Conservation (phyloP, 2,797 vertebrate genomes). For the Pantherophis vulpinus region DNA sequence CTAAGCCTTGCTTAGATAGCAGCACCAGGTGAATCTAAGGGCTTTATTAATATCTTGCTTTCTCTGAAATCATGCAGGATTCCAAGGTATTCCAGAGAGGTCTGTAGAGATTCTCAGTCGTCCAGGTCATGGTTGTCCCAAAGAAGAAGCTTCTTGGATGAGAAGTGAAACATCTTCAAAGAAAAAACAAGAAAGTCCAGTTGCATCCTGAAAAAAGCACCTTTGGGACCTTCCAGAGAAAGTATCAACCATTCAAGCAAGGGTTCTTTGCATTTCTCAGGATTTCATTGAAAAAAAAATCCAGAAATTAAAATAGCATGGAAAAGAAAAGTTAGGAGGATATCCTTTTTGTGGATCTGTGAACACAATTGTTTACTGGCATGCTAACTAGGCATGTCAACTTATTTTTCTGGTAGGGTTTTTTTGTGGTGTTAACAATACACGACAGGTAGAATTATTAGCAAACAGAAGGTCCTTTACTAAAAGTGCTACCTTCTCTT, state of each 20-base stretch:
- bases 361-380: conserved; percentile 11
- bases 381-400: not conserved
- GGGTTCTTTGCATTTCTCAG: conserved; percentile 25
- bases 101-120: too few relatives aligned
- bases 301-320: conserved; percentile 5
- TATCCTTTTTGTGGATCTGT: not conserved
- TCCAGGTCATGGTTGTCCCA: too few relatives aligned
- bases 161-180: too few relatives aligned
- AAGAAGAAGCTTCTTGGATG: not conserved
- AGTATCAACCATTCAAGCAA: not conserved
- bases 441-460: not conserved
- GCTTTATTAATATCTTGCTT: conserved; percentile 49
- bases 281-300: not conserved
- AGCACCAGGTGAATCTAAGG: conserved; percentile 46
- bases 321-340: conserved; percentile 19
- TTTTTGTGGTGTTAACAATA: not conserved
- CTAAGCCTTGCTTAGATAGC: conserved; percentile 37
- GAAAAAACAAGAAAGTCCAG: too few relatives aligned
- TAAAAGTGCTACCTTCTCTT: not conserved
- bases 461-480: not conserved
- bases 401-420: not conserved
- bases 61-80: conserved; percentile 6
- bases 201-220: too few relatives aligned
- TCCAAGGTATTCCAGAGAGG: conserved; percentile 13
- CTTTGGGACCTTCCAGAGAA: not conserved